Evolutionary conservation across 2,888 invertebrate species (phyloP), one percentile per base, ranked within the genome.

Genomic region (Elysia crispata): DNA sequence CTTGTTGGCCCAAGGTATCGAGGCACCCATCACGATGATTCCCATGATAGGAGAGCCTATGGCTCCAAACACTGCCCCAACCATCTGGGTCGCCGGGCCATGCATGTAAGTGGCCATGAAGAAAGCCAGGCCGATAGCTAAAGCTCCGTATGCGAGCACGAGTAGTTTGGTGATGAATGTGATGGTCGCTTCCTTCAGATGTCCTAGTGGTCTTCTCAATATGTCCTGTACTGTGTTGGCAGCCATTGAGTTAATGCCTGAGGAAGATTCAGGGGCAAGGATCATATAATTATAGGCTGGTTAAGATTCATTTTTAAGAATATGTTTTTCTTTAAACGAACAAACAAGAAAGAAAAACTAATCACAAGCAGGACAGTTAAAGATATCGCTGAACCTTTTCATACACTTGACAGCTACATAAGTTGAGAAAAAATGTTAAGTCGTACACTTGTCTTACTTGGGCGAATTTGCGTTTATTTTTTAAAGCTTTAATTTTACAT

Each of bases 211-310:
- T 11, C 54, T 33, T 13, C 77, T 82, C 13, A 87, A 77, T n/a
- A 87, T 54, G 70, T 87, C 87, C 62, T 86, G 85, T 41, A 87
- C 81, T 0, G 87, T 87, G 72, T 86, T 87, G 20, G 87, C 87
- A 8, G 86, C 84, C 79, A 87, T 80, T 0, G 86, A 79, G 64
- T 87, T 87, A 28, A 87, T 85, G 31, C 87, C 87, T 25, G 86
- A 11, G 41, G 5, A 41, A 31, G n/a, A n/a, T n/a, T n/a, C n/a
- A n/a, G n/a, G n/a, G n/a, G n/a, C n/a, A n/a, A n/a, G n/a, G n/a
- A n/a, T n/a, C n/a, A n/a, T n/a, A n/a, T n/a, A n/a, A n/a, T n/a
- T n/a, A n/a, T n/a, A n/a, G n/a, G n/a, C n/a, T n/a, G n/a, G n/a
- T n/a, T n/a, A n/a, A n/a, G n/a, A n/a, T n/a, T n/a, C n/a, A n/a